Conservation (phyloP, 2,113 vertebrate genomes). For the Lepus timidus region DNA sequence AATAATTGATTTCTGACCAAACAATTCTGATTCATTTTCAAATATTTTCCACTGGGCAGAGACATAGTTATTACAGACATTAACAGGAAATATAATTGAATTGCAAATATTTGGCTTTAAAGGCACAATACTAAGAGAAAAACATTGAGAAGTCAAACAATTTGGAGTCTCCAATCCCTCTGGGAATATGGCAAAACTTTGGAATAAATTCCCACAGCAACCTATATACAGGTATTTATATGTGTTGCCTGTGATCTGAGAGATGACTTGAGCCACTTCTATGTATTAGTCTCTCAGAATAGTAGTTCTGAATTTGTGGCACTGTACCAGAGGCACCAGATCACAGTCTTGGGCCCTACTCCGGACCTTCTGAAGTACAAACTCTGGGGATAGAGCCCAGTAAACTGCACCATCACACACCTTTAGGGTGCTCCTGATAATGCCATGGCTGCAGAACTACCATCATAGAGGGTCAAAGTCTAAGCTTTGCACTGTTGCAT, state of each 20-base stretch:
- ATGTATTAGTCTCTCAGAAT: background rate
- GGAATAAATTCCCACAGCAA: background rate
- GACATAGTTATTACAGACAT: too few species aligned
- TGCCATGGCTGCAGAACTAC: background rate
- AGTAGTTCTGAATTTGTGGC: background rate
- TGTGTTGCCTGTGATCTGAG: too few species aligned
- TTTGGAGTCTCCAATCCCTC: background rate
- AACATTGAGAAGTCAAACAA: background rate
- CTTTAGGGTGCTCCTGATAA: too few species aligned
- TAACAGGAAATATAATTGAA: too few species aligned
- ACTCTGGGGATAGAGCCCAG: background rate
- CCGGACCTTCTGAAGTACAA: background rate
- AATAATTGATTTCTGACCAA: background rate
- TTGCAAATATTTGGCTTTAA: background rate
- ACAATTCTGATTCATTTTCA: background rate
- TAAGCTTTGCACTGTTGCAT: background rate
- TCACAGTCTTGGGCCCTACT: background rate
- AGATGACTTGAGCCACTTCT: background rate
- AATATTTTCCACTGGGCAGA: background rate
- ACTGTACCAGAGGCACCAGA: background rate
- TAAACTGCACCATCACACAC: too few species aligned
- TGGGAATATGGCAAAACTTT: background rate
- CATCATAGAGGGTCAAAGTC: background rate
- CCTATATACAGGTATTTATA: background rate
- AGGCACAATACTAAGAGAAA: background rate